Conservation (phyloP, 2,888 invertebrate genomes). For the Meghimatium bilineatum region DNA sequence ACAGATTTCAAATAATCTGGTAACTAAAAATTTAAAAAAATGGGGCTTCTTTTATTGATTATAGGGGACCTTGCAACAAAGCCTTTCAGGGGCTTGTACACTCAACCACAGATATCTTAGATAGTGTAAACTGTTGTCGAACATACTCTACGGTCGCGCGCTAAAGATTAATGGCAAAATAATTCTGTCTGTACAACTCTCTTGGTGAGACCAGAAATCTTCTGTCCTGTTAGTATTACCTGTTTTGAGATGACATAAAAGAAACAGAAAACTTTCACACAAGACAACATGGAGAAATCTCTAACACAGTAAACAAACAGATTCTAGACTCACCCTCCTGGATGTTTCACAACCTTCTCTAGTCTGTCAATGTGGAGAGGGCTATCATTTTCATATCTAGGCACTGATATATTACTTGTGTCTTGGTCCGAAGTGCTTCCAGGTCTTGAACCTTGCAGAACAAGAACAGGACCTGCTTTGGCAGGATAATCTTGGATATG, state of each 20-base stretch:
- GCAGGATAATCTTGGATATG: not conserved
- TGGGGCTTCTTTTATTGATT: no score
- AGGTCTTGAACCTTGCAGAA: not conserved
- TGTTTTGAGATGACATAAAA: not conserved
- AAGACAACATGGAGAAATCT: not conserved
- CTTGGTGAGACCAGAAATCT: not conserved
- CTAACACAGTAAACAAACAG: not conserved
- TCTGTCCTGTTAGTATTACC: no score
- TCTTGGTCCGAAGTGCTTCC: not conserved
- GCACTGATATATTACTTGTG: conserved; percentile 5
- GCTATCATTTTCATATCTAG: conserved; percentile 42
- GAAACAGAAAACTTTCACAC: not conserved
- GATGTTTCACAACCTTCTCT: conserved; percentile 4
- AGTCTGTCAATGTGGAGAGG: conserved; percentile 24
- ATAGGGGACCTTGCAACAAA: no score
- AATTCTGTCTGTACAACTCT: no score
- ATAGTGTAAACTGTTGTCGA: no score
- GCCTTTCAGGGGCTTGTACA: no score
- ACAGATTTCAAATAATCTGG: no score
- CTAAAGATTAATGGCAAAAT: no score
- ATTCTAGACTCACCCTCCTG: conserved; percentile 1
- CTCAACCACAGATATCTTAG: no score
- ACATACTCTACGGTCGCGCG: no score
- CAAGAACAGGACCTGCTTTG: not conserved
- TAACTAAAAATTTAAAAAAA: no score